Percentiles rank a stretch among this genome's conserved stretches.
These are phyloP conservation scores for Puntigrus tetrazona DNA, from an alignment of 2,113 vertebrate species.

Conservation along the genomic window DNA sequence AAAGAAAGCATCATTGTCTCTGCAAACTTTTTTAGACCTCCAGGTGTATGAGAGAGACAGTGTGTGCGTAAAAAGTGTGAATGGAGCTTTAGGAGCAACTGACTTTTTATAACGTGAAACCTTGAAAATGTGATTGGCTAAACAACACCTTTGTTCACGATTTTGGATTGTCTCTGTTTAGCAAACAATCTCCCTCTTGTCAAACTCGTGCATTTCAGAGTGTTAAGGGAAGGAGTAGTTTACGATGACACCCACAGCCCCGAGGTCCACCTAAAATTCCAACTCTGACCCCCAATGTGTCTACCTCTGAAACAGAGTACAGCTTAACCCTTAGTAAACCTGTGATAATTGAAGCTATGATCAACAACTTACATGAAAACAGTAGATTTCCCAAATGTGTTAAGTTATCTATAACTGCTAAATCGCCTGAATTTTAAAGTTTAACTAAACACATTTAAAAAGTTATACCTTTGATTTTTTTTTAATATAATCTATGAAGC, in stretches of 20 bases:
- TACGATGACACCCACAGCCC: slow-evolving; percentile 79
- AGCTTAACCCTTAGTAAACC: slow-evolving; percentile 24
- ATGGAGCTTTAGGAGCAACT: slow-evolving; percentile 42
- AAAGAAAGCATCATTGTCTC: slow-evolving; percentile 77
- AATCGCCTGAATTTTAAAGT: too few species aligned
- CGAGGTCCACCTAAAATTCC: slow-evolving; percentile 81
- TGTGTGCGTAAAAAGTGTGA: slow-evolving; percentile 52
- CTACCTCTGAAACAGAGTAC: slow-evolving; percentile 38
- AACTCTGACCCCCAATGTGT: slow-evolving; percentile 65
- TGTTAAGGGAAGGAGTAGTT: slow-evolving; percentile 63
- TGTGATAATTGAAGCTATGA: neutral
- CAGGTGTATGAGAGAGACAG: slow-evolving; percentile 71
- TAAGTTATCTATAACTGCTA: too few species aligned
- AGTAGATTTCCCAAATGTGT: too few species aligned
- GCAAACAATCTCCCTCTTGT: slow-evolving; percentile 66
- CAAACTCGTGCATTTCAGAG: slow-evolving; percentile 67
- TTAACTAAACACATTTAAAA: too few species aligned
- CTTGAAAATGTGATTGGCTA: slow-evolving; percentile 17
- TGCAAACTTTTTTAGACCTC: slow-evolving; percentile 56
- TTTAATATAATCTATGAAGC: neutral
- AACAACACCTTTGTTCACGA: slow-evolving; percentile 27
- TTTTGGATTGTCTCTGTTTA: slow-evolving; percentile 55
- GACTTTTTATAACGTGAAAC: slow-evolving; percentile 39
- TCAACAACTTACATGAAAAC: neutral
- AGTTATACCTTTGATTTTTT: too few species aligned